Evolutionary conservation across 92 coral and sea anemone genomes (phyloP).

Genomic region (Galaxea fascicularis): DNA sequence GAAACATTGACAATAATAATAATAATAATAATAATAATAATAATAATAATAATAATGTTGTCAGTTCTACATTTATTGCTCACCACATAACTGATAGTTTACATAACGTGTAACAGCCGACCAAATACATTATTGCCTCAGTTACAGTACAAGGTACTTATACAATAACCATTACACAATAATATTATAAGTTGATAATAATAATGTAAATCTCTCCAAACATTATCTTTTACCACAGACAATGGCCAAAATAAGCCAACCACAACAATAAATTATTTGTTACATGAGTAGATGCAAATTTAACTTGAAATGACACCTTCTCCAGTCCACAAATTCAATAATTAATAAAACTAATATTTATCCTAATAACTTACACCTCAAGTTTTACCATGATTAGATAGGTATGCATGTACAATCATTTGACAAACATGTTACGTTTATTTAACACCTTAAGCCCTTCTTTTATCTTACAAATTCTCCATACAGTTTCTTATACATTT

Average conservation of each 20-base stretch:
- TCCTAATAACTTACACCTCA: neutral
- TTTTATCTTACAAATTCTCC: too few species aligned
- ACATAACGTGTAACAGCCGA: neutral
- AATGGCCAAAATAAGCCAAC: constrained; percentile 8
- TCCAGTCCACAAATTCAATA: constrained; percentile 20
- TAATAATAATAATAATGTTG: too few species aligned
- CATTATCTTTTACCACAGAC: neutral
- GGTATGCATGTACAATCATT: neutral
- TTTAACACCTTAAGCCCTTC: too few species aligned
- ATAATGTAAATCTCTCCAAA: neutral
- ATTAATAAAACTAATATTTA: constrained; percentile 14
- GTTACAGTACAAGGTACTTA: neutral
- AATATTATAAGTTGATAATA: neutral
- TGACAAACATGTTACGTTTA: neutral
- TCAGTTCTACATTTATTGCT: neutral
- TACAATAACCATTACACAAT: neutral
- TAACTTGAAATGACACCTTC: neutral
- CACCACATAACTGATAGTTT: neutral
- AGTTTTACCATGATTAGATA: neutral
- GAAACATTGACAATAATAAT: neutral
- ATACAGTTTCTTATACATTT: too few species aligned
- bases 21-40: neutral
- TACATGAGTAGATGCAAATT: constrained; percentile 10
- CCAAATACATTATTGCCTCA: neutral
- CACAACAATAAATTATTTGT: constrained; percentile 32